phyloP scores from a whole-genome alignment of 2,113 vertebrate species.

The Nicator chloris region DNA sequence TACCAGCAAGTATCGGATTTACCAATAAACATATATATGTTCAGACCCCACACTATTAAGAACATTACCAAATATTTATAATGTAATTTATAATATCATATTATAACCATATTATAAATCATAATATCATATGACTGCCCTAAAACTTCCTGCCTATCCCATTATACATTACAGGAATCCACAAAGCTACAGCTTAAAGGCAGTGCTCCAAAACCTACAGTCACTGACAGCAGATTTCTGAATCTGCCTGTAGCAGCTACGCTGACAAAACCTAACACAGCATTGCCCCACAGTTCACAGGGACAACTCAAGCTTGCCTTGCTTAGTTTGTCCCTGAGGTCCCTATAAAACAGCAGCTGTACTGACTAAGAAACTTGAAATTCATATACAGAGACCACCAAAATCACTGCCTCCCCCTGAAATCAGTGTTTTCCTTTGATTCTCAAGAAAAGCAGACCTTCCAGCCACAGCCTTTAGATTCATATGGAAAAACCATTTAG shows the following conservation, averaged over 20 bases:
- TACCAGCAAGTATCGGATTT: background rate
- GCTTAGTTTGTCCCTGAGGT: background rate
- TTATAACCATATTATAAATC: background rate
- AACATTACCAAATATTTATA: background rate
- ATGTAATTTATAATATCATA: background rate
- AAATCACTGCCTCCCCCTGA: background rate
- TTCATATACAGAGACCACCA: background rate
- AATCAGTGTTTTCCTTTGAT: background rate
- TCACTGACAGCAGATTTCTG: background rate
- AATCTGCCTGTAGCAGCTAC: rapidly evolving
- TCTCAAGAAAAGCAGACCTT: background rate
- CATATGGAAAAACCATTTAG: background rate
- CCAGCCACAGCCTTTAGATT: background rate
- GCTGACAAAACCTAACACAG: background rate
- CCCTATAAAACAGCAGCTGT: background rate
- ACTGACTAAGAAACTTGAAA: background rate
- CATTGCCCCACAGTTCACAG: background rate
- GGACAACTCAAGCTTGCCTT: background rate
- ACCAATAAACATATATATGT: background rate
- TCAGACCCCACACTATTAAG: background rate
- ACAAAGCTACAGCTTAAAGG: background rate
- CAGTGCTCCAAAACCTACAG: background rate
- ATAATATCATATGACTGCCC: background rate
- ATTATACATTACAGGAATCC: background rate
- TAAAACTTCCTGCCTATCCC: background rate